A percentile compares a stretch with the other conserved stretches of the same genome.
These are phyloP conservation scores for Camponotus pennsylvanicus DNA, from an alignment of 1,140 invertebrate species.

Conservation along the genomic window DNA sequence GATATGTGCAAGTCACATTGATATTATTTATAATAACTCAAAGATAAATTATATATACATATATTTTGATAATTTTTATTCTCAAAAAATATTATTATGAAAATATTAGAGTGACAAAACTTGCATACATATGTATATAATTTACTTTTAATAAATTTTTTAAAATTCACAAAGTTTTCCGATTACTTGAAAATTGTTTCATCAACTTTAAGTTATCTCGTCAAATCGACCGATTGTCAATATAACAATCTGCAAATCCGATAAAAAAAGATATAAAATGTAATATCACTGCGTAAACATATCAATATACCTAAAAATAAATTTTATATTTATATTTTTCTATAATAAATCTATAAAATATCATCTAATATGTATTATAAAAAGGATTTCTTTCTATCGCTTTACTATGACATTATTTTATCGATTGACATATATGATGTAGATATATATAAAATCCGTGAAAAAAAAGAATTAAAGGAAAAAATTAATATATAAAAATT, in stretches of 20 bases:
- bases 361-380: constrained; percentile 28
- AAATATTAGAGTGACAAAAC: not conserved
- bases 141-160: constrained; percentile 12
- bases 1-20: not conserved
- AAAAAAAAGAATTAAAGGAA: constrained; percentile 19
- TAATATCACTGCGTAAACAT: not conserved
- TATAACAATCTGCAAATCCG: not conserved
- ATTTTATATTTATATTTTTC: constrained; percentile 25
- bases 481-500: constrained; percentile 49
- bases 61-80: not conserved
- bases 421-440: constrained; percentile 1
- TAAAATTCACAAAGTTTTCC: not conserved
- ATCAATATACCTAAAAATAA: not conserved
- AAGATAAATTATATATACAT: not conserved
- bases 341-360: constrained; percentile 37
- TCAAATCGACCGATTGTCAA: not conserved
- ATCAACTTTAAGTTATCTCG: not conserved
- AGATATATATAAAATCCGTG: constrained; percentile 29
- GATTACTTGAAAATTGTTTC: not conserved
- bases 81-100: not conserved
- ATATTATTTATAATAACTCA: not conserved
- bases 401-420: constrained; percentile 10
- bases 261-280: not conserved
- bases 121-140: not conserved
- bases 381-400: constrained; percentile 1